phyloP scores from a whole-genome alignment of 2,797 vertebrate species.

The Sebastes oblongus region DNA sequence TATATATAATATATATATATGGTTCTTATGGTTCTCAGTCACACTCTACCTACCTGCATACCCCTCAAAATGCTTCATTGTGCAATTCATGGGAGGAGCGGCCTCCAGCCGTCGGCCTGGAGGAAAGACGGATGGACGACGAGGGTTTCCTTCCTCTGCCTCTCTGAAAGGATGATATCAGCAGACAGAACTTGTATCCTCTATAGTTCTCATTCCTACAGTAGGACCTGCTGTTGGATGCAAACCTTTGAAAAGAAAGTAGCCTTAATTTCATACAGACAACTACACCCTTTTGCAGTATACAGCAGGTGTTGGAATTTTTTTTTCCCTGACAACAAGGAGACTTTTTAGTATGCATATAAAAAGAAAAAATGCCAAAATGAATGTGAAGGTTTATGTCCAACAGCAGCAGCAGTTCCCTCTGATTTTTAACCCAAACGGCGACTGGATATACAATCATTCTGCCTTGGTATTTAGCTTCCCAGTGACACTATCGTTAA shows the following conservation, averaged over 20 bases:
- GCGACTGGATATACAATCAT: conserved; percentile 24
- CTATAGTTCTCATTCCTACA: conserved; percentile 22
- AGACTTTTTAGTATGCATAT: not conserved
- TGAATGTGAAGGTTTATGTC: conserved; percentile 22
- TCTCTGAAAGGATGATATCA: not conserved
- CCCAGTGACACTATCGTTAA: conserved; percentile 42
- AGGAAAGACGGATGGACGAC: conserved; percentile 18
- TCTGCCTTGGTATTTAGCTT: conserved; percentile 47
- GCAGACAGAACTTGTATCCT: conserved; percentile 6
- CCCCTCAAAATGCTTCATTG: conserved; percentile 41
- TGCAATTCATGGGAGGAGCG: conserved; percentile 56
- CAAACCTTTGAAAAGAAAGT: conserved; percentile 26
- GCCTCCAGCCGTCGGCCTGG: conserved; percentile 8
- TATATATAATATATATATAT: conserved; percentile 66
- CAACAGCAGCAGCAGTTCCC: conserved; percentile 42
- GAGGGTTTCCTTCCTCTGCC: not conserved
- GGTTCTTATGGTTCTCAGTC: conserved; percentile 71
- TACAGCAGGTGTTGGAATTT: not conserved
- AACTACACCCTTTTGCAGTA: conserved; percentile 13
- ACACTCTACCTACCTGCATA: conserved; percentile 35
- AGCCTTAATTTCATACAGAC: conserved; percentile 55
- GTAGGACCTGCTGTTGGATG: conserved; percentile 46
- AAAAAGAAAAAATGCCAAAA: not conserved
- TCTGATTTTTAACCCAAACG: not conserved
- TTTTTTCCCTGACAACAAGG: not conserved